phyloP scores from a whole-genome alignment of 2,797 vertebrate species.

The Acrossocheilus fasciatus region DNA sequence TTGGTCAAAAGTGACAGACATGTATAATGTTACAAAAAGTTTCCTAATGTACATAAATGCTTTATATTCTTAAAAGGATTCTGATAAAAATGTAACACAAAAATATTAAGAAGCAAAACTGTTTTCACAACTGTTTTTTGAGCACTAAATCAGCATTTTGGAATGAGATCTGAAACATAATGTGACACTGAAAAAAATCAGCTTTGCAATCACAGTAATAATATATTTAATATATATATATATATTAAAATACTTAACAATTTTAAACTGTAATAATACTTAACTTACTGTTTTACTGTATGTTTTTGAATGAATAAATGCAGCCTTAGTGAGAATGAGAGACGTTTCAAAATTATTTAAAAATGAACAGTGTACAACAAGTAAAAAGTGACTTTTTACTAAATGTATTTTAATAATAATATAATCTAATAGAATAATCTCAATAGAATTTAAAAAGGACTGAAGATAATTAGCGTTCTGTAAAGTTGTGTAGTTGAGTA shows the following conservation, averaged over 20 bases:
- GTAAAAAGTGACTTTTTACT: not conserved
- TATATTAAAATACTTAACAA: not conserved
- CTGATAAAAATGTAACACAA: not conserved
- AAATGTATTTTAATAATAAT: not conserved
- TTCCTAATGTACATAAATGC: not conserved
- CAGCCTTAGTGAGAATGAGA: not conserved
- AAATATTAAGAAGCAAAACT: not conserved
- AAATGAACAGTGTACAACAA: not conserved
- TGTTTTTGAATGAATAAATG: not conserved
- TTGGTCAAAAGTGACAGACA: not conserved
- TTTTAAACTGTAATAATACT: not conserved
- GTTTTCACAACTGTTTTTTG: too few relatives aligned
- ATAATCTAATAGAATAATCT: not conserved
- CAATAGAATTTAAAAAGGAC: not conserved
- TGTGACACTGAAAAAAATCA: not conserved
- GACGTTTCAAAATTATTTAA: not conserved
- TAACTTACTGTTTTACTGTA: not conserved
- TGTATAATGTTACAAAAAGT: not conserved
- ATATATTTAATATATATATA: too few relatives aligned
- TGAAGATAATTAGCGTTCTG: not conserved
- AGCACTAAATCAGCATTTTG: not conserved
- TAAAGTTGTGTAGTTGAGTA: not conserved
- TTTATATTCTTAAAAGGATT: not conserved
- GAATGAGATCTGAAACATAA: not conserved
- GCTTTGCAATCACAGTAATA: not conserved